A percentile compares a stretch with the other conserved stretches of the same genome.
These are phyloP conservation scores for Zaprionus vittiger DNA, from an alignment of 1,140 invertebrate species.

Conservation along the genomic window DNA sequence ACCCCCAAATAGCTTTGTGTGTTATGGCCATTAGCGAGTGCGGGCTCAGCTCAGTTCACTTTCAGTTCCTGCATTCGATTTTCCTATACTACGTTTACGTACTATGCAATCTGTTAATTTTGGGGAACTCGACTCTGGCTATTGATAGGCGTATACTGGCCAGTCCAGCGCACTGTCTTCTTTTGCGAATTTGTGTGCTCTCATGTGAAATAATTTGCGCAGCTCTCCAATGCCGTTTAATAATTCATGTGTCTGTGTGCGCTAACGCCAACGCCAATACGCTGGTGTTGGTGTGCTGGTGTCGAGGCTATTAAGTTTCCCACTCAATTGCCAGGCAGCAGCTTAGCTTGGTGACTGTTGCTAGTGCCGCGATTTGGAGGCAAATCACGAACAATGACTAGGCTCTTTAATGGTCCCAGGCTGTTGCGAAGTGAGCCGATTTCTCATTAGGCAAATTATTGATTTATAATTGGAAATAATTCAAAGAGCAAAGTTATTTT, in stretches of 20 bases:
- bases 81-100: constrained; percentile 10
- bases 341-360: constrained; percentile 39
- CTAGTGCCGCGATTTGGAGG: constrained; percentile 1
- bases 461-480: neutral
- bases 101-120: constrained; percentile 66
- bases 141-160: constrained; percentile 23
- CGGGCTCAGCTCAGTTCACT: constrained; percentile 5
- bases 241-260: constrained; percentile 59
- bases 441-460: neutral
- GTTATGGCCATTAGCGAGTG: constrained; percentile 43
- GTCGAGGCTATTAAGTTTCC: constrained; percentile 50
- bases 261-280: constrained; percentile 12
- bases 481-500: too few relatives aligned
- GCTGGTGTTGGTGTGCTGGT: constrained; percentile 34
- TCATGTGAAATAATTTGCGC: constrained; percentile 78
- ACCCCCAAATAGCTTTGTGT: constrained; percentile 41
- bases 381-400: constrained; percentile 15
- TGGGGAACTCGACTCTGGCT: constrained; percentile 19
- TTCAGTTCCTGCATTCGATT: constrained; percentile 1
- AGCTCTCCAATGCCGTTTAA: constrained; percentile 71
- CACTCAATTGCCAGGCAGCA: constrained; percentile 39
- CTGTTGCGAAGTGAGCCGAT: neutral
- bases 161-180: constrained; percentile 38
- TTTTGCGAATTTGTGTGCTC: constrained; percentile 73
- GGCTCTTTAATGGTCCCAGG: neutral